Percentiles rank a stretch among this genome's conserved stretches.
Evolutionary conservation across 2,888 invertebrate species (phyloP).

Genomic region (Chorisops tibialis): DNA sequence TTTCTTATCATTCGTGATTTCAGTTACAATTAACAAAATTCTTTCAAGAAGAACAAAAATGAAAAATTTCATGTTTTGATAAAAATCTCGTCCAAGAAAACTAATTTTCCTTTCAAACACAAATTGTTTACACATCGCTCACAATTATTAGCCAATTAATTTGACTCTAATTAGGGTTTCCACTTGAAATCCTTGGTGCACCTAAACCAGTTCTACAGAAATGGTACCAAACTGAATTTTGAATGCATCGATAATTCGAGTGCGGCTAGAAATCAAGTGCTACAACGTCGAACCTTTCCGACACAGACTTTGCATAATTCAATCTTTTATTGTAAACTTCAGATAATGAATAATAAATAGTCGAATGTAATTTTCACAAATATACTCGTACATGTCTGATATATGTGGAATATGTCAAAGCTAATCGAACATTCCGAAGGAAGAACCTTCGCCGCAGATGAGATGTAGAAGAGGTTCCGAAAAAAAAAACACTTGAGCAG

Average conservation of each 20-base stretch:
- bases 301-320: no score
- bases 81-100: no score
- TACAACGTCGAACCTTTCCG: background rate
- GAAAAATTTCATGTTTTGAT: no score
- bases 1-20: no score
- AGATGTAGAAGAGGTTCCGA: background rate
- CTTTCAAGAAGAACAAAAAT: no score
- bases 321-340: no score
- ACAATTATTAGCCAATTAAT: constrained; percentile 28
- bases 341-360: no score
- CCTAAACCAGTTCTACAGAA: background rate
- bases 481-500: background rate
- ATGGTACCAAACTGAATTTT: constrained; percentile 1
- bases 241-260: constrained; percentile 4
- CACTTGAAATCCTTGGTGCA: constrained; percentile 21
- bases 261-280: background rate
- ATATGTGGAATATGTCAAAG: no score
- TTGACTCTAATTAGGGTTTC: constrained; percentile 29
- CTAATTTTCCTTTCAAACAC: background rate
- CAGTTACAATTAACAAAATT: no score
- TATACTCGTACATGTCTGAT: no score
- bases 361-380: no score
- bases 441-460: background rate
- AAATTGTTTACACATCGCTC: constrained; percentile 29
- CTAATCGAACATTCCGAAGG: no score